phyloP scores from a whole-genome alignment of 2,888 invertebrate species.

The Lobophora halterata region DNA sequence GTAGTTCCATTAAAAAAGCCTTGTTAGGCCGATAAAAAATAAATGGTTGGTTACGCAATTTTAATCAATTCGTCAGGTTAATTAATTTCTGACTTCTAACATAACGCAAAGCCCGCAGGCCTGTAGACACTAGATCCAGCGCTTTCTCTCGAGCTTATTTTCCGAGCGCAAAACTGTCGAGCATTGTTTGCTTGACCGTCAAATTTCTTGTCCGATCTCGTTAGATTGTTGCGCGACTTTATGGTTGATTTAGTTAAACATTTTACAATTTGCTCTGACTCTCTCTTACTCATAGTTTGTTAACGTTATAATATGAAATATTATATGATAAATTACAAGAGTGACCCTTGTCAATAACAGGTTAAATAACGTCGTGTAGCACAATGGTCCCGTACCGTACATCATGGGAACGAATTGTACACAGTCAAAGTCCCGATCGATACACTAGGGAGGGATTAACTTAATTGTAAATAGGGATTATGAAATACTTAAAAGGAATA shows the following conservation, averaged over 20 bases:
- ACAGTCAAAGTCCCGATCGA: constrained; percentile 10
- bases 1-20: too few species aligned
- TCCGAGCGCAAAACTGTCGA: constrained; percentile 20
- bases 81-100: constrained; percentile 23
- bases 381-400: constrained; percentile 24
- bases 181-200: constrained; percentile 42
- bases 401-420: constrained; percentile 3
- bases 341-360: constrained; percentile 13
- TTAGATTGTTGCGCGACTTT: constrained; percentile 14
- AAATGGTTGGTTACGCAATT: not conserved
- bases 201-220: constrained; percentile 28
- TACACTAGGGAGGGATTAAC: constrained; percentile 19
- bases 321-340: constrained; percentile 8
- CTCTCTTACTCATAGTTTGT: constrained; percentile 7
- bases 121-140: constrained; percentile 20
- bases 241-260: constrained; percentile 2
- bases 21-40: not conserved
- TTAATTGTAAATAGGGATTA: constrained; percentile 22
- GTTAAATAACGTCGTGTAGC: constrained; percentile 6
- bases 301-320: not conserved
- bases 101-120: constrained; percentile 24
- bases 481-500: constrained; percentile 1
- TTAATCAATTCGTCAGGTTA: constrained; percentile 18
- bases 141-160: constrained; percentile 30
- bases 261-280: constrained; percentile 12